phyloP scores from a whole-genome alignment of 64 coral and sea anemone genomes.

The Dendronephthya gigantea region DNA sequence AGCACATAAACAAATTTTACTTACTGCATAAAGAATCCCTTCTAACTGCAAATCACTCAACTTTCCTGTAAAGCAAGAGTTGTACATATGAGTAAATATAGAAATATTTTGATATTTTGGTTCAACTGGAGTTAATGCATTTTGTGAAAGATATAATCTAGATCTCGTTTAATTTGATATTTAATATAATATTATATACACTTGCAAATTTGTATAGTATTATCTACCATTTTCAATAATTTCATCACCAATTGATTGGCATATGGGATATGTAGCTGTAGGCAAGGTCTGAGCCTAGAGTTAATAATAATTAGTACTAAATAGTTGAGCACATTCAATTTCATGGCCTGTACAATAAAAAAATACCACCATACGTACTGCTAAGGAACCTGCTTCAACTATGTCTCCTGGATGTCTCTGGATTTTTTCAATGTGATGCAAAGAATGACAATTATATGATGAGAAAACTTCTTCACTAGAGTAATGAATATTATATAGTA shows the following conservation, averaged over 20 bases:
- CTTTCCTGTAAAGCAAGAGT: slow-evolving; percentile 39
- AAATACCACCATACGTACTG: slow-evolving; percentile 43
- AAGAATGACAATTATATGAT: slow-evolving; percentile 56
- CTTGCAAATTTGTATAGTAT: not conserved
- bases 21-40: slow-evolving; percentile 78
- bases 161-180: not conserved
- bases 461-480: slow-evolving; percentile 89
- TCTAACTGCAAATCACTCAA: slow-evolving; percentile 95
- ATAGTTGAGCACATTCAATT: no score
- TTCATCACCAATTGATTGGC: not conserved
- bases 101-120: no score
- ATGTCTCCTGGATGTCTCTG: slow-evolving; percentile 83
- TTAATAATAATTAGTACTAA: not conserved
- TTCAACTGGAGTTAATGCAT: not conserved
- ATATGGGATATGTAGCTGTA: not conserved
- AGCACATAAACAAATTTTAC: slow-evolving; percentile 30
- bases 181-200: not conserved
- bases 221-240: slow-evolving; percentile 7
- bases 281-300: slow-evolving; percentile 2
- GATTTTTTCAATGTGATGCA: slow-evolving; percentile 39
- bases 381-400: slow-evolving; percentile 86
- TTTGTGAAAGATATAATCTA: no score
- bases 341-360: no score
- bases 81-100: not conserved
- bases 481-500: not conserved